A percentile compares a stretch with the other conserved stretches of the same genome.
Evolutionary conservation across 2,888 invertebrate species (phyloP).

Genomic region (Sturmia bella): DNA sequence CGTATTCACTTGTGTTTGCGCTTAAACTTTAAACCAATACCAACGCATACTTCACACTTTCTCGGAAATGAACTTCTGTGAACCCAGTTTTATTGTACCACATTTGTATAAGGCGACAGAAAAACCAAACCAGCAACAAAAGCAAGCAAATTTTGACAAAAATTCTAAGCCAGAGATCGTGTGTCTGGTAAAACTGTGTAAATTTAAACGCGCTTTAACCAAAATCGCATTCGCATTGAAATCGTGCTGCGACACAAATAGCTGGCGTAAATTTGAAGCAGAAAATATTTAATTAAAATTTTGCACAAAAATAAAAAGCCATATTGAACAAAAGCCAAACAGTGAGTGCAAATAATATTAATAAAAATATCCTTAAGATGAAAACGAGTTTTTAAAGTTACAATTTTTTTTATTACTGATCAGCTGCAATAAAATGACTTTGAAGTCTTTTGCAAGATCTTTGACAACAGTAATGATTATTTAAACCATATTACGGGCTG

Average conservation of each 20-base stretch:
- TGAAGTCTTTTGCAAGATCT: too few species aligned
- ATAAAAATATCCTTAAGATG: neutral
- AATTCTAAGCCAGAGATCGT: constrained; percentile 29
- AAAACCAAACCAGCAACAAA: neutral
- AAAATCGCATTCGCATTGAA: constrained; percentile 18
- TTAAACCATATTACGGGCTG: neutral
- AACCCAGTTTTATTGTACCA: constrained; percentile 5
- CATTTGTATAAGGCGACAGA: neutral
- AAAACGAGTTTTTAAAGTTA: neutral
- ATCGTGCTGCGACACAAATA: neutral
- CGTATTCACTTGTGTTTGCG: neutral
- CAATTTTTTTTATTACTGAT: neutral
- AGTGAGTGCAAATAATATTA: neutral
- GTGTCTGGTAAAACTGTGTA: constrained; percentile 24
- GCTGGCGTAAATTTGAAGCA: constrained; percentile 1
- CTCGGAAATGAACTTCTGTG: constrained; percentile 3
- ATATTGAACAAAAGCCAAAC: too few species aligned
- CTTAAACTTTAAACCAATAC: constrained; percentile 14
- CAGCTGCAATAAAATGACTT: too few species aligned
- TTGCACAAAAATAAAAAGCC: neutral
- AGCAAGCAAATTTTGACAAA: constrained; percentile 20
- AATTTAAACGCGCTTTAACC: constrained; percentile 22
- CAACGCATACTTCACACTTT: neutral
- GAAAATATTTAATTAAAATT: neutral
- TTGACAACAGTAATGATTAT: neutral